A percentile compares a stretch with the other conserved stretches of the same genome.
These are phyloP conservation scores for Philonicus albiceps DNA, from an alignment of 2,888 invertebrate species.

Conservation along the genomic window DNA sequence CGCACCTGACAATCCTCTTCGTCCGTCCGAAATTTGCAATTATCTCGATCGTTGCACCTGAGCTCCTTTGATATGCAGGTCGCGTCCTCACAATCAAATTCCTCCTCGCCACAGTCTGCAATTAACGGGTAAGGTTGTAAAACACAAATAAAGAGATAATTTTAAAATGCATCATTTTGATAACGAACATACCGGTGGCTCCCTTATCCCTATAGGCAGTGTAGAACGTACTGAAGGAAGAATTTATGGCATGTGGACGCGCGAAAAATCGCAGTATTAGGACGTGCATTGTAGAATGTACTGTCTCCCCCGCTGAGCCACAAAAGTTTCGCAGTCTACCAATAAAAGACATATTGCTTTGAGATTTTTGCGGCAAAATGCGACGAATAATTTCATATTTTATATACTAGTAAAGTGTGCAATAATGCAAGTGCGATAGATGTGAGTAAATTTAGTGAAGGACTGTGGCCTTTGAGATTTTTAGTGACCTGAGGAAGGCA, in stretches of 20 bases:
- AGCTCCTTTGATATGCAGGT: slow-evolving; percentile 79
- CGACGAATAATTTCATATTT: neutral
- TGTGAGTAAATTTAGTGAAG: no score
- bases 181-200: slow-evolving; percentile 49
- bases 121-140: neutral
- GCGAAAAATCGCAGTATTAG: slow-evolving; percentile 80
- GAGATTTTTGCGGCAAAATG: neutral
- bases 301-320: slow-evolving; percentile 83
- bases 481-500: no score
- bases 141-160: neutral
- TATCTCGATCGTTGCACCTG: slow-evolving; percentile 75
- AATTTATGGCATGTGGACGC: slow-evolving; percentile 69
- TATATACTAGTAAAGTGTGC: neutral
- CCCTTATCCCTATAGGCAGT: slow-evolving; percentile 76
- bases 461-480: no score
- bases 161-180: neutral
- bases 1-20: slow-evolving; percentile 69
- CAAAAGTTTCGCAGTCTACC: slow-evolving; percentile 76
- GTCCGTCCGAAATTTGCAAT: slow-evolving; percentile 86
- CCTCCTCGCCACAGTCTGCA: slow-evolving; percentile 65
- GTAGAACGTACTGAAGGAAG: slow-evolving; percentile 75
- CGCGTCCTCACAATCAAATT: slow-evolving; percentile 87
- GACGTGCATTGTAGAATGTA: slow-evolving; percentile 72
- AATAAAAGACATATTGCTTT: neutral
- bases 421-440: no score